Conservation (phyloP, 2,113 vertebrate genomes). For the Silurus glanis region DNA sequence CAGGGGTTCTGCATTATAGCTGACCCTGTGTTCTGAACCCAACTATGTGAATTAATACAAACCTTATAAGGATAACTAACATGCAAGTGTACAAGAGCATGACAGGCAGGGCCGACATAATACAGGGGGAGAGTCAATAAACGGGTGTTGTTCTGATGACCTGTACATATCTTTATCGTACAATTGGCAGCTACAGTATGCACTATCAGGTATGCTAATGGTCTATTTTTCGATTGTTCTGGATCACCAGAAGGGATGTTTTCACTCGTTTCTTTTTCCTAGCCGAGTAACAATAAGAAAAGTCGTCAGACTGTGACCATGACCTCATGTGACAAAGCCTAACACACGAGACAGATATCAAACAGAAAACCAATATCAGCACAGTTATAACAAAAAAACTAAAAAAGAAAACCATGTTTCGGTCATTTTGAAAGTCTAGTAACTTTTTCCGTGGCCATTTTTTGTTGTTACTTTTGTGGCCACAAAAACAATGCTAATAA, state of each 20-base stretch:
- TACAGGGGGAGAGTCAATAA: neutral
- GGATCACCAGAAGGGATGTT: neutral
- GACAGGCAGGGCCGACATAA: neutral
- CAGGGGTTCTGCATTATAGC: neutral
- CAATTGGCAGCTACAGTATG: neutral
- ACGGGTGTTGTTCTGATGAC: neutral
- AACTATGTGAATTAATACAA: neutral
- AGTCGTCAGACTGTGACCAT: neutral
- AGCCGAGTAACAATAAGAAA: neutral
- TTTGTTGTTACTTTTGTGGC: neutral
- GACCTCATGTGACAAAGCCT: neutral
- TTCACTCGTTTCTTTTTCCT: neutral
- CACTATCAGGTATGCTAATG: neutral
- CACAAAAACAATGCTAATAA: neutral
- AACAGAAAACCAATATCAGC: neutral
- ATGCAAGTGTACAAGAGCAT: neutral
- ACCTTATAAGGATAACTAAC: neutral
- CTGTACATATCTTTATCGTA: neutral
- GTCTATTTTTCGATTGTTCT: neutral
- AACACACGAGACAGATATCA: neutral
- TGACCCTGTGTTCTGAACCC: neutral
- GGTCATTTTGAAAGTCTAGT: neutral
- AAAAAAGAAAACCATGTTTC: neutral
- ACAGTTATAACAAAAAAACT: neutral
- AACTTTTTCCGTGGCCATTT: neutral